Evolutionary conservation across 1,140 invertebrate species (phyloP), one percentile per base, ranked within the genome.

Genomic region (Diabrotica undecimpunctata): DNA sequence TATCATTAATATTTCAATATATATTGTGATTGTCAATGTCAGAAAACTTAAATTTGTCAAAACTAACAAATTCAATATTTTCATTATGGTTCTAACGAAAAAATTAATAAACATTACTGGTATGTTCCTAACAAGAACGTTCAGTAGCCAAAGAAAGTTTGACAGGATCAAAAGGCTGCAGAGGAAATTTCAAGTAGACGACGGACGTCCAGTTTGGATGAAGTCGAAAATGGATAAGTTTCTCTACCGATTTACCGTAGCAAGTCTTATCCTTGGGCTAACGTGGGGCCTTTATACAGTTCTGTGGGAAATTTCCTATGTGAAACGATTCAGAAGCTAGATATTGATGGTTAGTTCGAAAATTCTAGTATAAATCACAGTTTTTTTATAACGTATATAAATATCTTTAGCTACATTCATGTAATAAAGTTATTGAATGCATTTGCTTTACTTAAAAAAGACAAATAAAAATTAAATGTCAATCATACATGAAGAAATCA

Each of bases 101-200:
- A 46, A 46, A 6, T 4, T 46, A 4, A 46, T 46, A 8, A 8
- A 46, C 8, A 46, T n/a, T 10, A n/a, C 41, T 8, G 41, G 41
- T 2, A 46, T 46, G 8, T 2, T 46, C 41, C n/a, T 46, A 8
- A 46, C 8, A 46, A 46, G 41, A 6, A 46, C 41, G 3, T 10
- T 46, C 8, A 6, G 4, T 6, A 46, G n/a, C n/a, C 41, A 46
- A n/a, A 46, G n/a, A 46, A 46, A 46, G n/a, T 4, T 5, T 10
- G 41, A 8, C 41, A 46, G 41, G 6, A 50, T 60, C 5, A 60
- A 60, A 46, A 51, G 14, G 8, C 7, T 50, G 8, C 58, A 60
- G 41, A 60, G 50, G 39, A 50, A 60, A 35, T 60, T 60, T n/a
- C 58, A 60, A 50, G n/a, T 60, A 9, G 58, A 60, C 11, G 58